phyloP scores from a whole-genome alignment of 1,140 invertebrate species.

The Lepidurus apus region DNA sequence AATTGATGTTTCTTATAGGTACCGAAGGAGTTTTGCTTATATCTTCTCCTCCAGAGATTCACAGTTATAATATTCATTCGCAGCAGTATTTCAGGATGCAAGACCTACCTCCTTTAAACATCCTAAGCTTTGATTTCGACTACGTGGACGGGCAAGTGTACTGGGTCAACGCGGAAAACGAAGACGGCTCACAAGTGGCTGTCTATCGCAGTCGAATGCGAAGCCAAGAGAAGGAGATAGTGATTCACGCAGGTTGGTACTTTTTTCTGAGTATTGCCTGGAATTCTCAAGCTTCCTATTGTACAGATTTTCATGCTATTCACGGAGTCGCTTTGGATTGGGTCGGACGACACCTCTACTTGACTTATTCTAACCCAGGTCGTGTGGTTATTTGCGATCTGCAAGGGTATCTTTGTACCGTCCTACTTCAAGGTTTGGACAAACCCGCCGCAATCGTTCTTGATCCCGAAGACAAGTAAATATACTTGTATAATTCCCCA shows the following conservation, averaged over 20 bases:
- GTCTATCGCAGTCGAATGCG: slow-evolving; percentile 27
- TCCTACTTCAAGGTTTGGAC: slow-evolving; percentile 49
- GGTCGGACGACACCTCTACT: slow-evolving; percentile 73
- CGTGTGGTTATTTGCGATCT: slow-evolving; percentile 47
- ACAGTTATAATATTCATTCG: not conserved
- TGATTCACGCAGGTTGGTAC: not conserved
- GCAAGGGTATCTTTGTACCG: slow-evolving; percentile 41
- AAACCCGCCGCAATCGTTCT: slow-evolving; percentile 55
- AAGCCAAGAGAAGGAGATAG: slow-evolving; percentile 4
- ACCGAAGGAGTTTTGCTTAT: slow-evolving; percentile 25
- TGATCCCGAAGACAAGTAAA: slow-evolving; percentile 50
- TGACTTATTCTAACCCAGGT: slow-evolving; percentile 47
- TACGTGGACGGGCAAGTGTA: not conserved
- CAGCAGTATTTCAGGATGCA: not conserved
- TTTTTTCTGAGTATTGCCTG: not conserved
- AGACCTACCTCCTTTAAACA: not conserved
- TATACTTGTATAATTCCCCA: too few species aligned
- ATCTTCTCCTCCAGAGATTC: slow-evolving; percentile 16
- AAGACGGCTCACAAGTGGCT: slow-evolving; percentile 18
- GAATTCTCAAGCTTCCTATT: slow-evolving; percentile 55
- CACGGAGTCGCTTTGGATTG: slow-evolving; percentile 76
- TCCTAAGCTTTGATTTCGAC: not conserved
- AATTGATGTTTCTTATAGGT: not conserved
- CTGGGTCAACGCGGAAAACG: slow-evolving; percentile 22
- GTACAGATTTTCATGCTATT: slow-evolving; percentile 65